Base-by-base conservation (phyloP, 2,797 vertebrate species). In the Peromyscus eremicus region DNA sequence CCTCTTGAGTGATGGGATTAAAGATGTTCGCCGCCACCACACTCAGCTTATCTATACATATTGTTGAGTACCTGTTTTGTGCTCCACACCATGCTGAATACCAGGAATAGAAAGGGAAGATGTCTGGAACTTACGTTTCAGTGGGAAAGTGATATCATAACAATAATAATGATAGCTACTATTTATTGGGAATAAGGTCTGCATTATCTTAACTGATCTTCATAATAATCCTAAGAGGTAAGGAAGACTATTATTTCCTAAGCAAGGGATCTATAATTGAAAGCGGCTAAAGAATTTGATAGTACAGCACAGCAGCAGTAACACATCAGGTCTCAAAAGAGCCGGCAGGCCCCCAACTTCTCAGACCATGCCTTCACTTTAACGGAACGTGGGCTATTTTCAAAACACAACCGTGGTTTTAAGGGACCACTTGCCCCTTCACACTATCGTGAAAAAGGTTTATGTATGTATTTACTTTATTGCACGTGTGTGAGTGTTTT, bases 161-260 rank as follows among this genome's bases (percentile, higher is more conserved):
- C 1, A 40, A 73, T 89, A 46, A 95, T 29, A 62, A 68, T 16
- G 27, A n/a, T 3, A 73, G 71, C 64, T 95, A 46, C 66, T 89
- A n/a, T 40, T 91, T 93, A 43, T 21, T 68, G 55, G 46, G 70
- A 68, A 11, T 79, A 32, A 75, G 34, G 40, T 75, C 79, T 32
- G 2, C 37, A 60, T 52, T 85, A 75, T 77, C 55, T 89, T 85
- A 85, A 82, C 60, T 88, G 89, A 85, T 85, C 40, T 77, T 90
- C 76, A 82, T 43, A 94, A 57, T 85, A 92, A 92, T 40, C 21
- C 57, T 85, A 75, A 81, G 66, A 91, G 57, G 71, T 86, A 66
- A 23, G 37, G 55, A 40, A 83, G 89, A 70, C 13, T 80, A 82
- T 80, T 60, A 62, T 77, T 80, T 92, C 46, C 32, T 29, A 89